phyloP scores from a whole-genome alignment of 2,888 invertebrate genomes.

The Coleophora flavipennella region DNA sequence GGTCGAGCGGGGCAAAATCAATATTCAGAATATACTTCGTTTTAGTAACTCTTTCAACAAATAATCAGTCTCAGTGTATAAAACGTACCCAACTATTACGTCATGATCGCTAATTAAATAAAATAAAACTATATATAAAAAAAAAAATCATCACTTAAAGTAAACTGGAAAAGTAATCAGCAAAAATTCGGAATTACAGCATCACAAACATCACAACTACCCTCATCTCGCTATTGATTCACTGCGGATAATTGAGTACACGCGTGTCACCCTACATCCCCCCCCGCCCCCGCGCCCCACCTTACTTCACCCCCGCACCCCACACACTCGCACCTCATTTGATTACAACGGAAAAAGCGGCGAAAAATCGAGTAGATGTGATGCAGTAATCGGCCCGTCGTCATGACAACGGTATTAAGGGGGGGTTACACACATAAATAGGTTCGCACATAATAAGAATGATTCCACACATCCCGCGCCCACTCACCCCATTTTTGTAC shows the following conservation, averaged over 20 bases:
- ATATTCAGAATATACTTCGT: too few relatives aligned
- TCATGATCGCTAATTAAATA: too few relatives aligned
- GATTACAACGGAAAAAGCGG: slow-evolving; percentile 72
- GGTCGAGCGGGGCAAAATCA: too few relatives aligned
- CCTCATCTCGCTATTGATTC: slow-evolving; percentile 73
- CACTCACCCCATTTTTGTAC: slow-evolving; percentile 60
- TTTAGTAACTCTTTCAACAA: too few relatives aligned
- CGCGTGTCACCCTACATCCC: slow-evolving; percentile 52
- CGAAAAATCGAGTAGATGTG: slow-evolving; percentile 69
- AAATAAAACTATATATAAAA: too few relatives aligned
- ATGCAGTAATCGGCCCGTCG: slow-evolving; percentile 66
- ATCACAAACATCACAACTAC: slow-evolving; percentile 62
- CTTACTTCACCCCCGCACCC: slow-evolving; percentile 17
- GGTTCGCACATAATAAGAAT: slow-evolving; percentile 68
- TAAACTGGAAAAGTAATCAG: slow-evolving; percentile 25
- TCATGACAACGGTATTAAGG: slow-evolving; percentile 67
- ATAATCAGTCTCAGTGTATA: too few relatives aligned
- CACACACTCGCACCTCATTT: slow-evolving; percentile 68
- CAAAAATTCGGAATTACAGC: slow-evolving; percentile 46
- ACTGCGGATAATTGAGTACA: slow-evolving; percentile 73
- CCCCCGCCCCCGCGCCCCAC: slow-evolving; percentile 19
- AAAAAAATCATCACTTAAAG: too few relatives aligned
- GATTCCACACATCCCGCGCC: slow-evolving; percentile 59
- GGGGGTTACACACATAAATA: slow-evolving; percentile 61
- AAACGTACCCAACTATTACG: too few relatives aligned